phyloP scores from a whole-genome alignment of 2,113 vertebrate species.

The Indicator indicator region DNA sequence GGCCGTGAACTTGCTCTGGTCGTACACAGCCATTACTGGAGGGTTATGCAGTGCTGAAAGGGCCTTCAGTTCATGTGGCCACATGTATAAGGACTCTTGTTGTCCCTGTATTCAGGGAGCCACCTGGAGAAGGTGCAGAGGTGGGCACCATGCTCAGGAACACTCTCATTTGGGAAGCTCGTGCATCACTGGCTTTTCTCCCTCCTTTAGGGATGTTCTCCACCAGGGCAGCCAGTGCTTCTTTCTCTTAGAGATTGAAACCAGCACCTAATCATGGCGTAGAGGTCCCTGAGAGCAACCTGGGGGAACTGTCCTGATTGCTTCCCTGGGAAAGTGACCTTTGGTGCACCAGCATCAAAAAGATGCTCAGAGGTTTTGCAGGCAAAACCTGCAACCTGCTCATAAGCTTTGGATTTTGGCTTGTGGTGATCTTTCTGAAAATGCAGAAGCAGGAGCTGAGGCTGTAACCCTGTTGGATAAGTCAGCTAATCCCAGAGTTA shows the following conservation, averaged over 20 bases:
- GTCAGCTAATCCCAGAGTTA: background rate
- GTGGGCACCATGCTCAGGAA: background rate
- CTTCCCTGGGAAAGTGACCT: background rate
- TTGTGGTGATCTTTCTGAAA: background rate
- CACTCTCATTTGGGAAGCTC: fast-evolving
- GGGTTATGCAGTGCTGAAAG: background rate
- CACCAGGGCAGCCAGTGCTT: background rate
- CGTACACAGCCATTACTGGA: background rate
- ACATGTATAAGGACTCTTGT: background rate
- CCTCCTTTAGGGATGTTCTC: background rate
- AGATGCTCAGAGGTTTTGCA: background rate
- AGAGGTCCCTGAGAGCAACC: background rate
- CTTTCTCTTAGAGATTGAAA: background rate
- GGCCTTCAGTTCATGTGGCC: background rate
- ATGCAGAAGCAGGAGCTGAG: background rate
- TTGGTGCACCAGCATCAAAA: background rate
- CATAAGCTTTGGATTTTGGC: background rate
- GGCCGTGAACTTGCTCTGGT: background rate
- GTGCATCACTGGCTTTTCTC: background rate
- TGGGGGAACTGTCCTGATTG: background rate
- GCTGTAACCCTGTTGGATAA: background rate
- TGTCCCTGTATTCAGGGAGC: background rate
- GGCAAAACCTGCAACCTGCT: background rate
- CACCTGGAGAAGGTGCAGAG: background rate
- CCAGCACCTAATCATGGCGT: background rate